Evolutionary conservation across 2,797 vertebrate genomes (phyloP).

Genomic region (Lerista edwardsae): DNA sequence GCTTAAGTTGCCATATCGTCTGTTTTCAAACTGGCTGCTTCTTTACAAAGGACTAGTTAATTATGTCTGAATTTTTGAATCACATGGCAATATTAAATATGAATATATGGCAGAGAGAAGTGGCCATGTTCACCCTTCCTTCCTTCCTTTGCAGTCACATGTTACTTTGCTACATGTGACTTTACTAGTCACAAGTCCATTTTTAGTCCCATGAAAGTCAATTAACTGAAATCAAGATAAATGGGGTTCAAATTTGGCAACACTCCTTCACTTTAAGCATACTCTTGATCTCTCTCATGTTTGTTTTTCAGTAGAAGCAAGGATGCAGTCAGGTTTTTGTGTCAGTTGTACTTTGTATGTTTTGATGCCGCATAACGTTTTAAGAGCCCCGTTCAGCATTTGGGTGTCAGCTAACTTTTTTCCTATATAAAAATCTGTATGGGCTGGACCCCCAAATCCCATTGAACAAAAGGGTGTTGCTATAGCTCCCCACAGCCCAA

Average conservation of each 20-base stretch:
- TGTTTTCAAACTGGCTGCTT: background rate
- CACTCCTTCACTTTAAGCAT: conserved; percentile 46
- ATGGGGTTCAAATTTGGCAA: conserved; percentile 59
- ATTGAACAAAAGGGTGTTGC: background rate
- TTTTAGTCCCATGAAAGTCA: conserved; percentile 34
- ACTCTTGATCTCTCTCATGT: conserved; percentile 57
- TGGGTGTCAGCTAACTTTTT: conserved; percentile 52
- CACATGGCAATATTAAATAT: background rate
- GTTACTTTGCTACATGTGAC: no score
- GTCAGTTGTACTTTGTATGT: background rate
- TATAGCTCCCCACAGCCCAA: conserved; percentile 10
- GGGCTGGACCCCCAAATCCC: background rate
- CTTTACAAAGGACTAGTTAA: background rate
- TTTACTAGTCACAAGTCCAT: background rate
- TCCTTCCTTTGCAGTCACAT: background rate
- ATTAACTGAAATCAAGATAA: conserved; percentile 47
- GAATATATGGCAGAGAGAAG: background rate
- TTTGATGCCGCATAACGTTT: conserved; percentile 51
- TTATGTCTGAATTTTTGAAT: background rate
- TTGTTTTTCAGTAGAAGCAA: conserved; percentile 45
- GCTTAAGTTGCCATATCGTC: background rate
- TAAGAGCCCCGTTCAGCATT: conserved; percentile 25
- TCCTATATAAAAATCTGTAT: conserved; percentile 42
- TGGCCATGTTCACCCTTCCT: background rate
- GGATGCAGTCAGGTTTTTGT: background rate